Evolutionary conservation across 2,113 vertebrate genomes (phyloP).

Genomic region (Ascaphus truei): DNA sequence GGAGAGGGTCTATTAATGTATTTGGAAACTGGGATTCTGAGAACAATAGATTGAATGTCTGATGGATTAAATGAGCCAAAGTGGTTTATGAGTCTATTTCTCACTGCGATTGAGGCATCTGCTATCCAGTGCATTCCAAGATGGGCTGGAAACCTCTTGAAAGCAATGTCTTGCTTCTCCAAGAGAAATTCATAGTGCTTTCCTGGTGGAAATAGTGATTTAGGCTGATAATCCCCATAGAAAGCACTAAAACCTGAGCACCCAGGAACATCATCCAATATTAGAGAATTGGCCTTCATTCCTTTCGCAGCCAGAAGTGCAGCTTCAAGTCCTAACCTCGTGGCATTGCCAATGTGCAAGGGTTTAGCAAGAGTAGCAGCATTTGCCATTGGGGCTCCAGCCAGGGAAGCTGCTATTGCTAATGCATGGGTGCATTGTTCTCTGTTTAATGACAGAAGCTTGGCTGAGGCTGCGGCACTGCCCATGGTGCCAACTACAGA

Average conservation of each 20-base stretch:
- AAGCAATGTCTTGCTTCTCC: conserved; percentile 80
- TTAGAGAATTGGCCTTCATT: conserved; percentile 68
- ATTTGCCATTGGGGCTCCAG: conserved; percentile 86
- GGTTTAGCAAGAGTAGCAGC: conserved; percentile 85
- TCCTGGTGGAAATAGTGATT: conserved; percentile 42
- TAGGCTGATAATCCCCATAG: conserved; percentile 73
- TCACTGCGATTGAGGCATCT: conserved; percentile 70
- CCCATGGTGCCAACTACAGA: conserved; percentile 82
- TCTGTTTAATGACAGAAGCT: conserved; percentile 65
- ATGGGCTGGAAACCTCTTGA: conserved; percentile 84
- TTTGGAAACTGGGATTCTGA: conserved; percentile 77
- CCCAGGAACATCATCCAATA: conserved; percentile 70
- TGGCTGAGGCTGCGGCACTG: conserved; percentile 74
- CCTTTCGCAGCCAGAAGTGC: conserved; percentile 75
- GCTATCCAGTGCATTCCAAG: conserved; percentile 88
- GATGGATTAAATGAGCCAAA: conserved; percentile 55
- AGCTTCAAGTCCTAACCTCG: conserved; percentile 78
- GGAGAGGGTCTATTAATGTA: conserved; percentile 86
- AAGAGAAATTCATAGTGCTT: conserved; percentile 65
- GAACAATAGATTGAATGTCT: conserved; percentile 63
- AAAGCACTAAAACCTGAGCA: conserved; percentile 80
- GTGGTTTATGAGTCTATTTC: conserved; percentile 61
- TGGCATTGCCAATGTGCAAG: conserved; percentile 75
- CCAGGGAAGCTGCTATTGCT: conserved; percentile 76
- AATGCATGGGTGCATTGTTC: conserved; percentile 69